A percentile compares a stretch with the other conserved stretches of the same genome.
phyloP scores from a whole-genome alignment of 2,797 vertebrate genomes.

The Ciconia nigra region DNA sequence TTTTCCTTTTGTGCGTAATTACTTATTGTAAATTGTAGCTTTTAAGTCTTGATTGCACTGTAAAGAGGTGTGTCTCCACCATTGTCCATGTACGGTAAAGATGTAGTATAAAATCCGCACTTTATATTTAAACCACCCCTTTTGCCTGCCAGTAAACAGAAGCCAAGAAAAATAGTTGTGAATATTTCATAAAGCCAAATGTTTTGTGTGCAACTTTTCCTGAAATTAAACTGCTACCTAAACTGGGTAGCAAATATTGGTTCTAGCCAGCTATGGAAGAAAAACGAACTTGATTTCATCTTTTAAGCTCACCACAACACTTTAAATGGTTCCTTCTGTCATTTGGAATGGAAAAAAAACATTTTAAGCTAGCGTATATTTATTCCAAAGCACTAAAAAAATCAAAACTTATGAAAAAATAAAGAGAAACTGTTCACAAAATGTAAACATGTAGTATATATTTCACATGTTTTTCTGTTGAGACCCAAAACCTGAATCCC shows the following conservation, averaged over 20 bases:
- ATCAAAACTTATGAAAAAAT: constrained; percentile 13
- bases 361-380: neutral
- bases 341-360: constrained; percentile 7
- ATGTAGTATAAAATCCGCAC: neutral
- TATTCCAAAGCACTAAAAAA: constrained; percentile 32
- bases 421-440: constrained; percentile 31
- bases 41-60: neutral
- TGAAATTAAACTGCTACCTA: constrained; percentile 39
- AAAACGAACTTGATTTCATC: constrained; percentile 21
- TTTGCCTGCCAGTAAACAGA: neutral
- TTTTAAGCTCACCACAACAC: constrained; percentile 11
- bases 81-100: neutral
- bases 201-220: neutral
- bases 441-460: neutral
- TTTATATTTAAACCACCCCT: neutral
- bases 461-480: constrained; percentile 23
- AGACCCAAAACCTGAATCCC: neutral
- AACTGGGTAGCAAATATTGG: constrained; percentile 46
- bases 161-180: constrained; percentile 8
- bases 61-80: neutral
- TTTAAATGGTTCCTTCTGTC: constrained; percentile 57
- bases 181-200: constrained; percentile 10
- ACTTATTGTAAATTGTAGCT: constrained; percentile 15
- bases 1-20: constrained; percentile 9
- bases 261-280: constrained; percentile 37